phyloP scores from a whole-genome alignment of 2,797 vertebrate species.

The Chanos chanos region DNA sequence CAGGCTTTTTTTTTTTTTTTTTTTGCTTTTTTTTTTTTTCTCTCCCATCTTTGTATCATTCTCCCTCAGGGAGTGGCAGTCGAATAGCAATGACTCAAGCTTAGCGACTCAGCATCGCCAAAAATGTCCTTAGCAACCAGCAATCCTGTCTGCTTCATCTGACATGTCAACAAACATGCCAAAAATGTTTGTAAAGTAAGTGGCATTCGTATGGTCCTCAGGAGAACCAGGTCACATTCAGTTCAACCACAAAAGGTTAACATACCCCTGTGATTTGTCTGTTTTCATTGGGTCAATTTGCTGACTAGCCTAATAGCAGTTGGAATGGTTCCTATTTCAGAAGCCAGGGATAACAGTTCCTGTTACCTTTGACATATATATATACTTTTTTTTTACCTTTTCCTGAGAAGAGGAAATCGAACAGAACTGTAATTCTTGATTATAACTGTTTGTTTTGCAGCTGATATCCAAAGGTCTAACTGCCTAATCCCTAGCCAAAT shows the following conservation, averaged over 20 bases:
- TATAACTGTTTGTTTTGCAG: no score
- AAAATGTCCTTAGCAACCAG: background rate
- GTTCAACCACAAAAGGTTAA: constrained; percentile 14
- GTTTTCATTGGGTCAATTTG: no score
- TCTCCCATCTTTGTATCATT: background rate
- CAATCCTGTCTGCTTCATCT: background rate
- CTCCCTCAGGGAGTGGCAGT: background rate
- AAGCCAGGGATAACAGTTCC: no score
- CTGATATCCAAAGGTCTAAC: no score
- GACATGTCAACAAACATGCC: constrained; percentile 8
- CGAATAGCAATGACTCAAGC: background rate
- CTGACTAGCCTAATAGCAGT: no score
- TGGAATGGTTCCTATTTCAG: no score
- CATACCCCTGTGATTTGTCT: no score
- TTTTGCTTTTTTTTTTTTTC: no score
- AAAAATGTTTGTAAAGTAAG: background rate
- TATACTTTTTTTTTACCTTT: background rate
- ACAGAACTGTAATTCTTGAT: no score
- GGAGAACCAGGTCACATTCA: constrained; percentile 5
- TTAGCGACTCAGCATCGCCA: background rate
- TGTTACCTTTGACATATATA: background rate
- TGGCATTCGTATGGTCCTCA: constrained; percentile 17
- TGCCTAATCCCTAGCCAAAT: no score
- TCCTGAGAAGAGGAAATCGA: background rate
- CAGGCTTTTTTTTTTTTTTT: no score